Evolutionary conservation across 2,797 vertebrate genomes (phyloP), one percentile per base, ranked within the genome.

Genomic region (Chaetophractus vellerosus): DNA sequence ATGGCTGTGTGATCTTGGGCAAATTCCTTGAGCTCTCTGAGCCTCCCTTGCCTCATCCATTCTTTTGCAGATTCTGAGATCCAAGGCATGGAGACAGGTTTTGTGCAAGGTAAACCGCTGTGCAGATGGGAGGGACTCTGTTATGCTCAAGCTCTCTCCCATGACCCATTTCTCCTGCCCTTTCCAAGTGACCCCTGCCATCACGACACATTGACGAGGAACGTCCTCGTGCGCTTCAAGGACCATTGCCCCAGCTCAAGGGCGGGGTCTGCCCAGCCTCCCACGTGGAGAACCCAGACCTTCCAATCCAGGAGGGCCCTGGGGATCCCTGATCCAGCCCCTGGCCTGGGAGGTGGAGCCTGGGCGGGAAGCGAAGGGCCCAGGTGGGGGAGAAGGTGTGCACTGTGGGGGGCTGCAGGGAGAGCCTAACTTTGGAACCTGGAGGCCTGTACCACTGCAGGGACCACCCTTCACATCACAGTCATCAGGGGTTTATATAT

Each of bases 171-270:
- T 93, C 74, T 92, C 76, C 72, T 0, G 38, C 52, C 90, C 86
- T 97, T 78, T 78, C 93, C 75, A 69, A 91, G 88, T 88, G 90
- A 97, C 76, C 93, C 93, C 55, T 87, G 66, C 23, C 45, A 90
- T 97, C 97, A 97, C 66, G 74, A 94, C 95, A 95, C 96, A 95
- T 93, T 97, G 97, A 87, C 48, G 26, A 94, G 85, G 85, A 97
- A 96, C 90, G 96, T 82, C 93, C 89, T 84, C 7, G 12, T 26
- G 83, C 6, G 0, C 75, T 88, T 97, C 96, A 96, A 94, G 97
- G 96, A 72, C 97, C 92, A 95, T 97, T 96, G 93, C 95, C 74
- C 83, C 57, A 52, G 78, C 88, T 90, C 3, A 5, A 79, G 82
- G 45, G 55, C 88, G 28, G n/a, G 41, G 36, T 59, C 88, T 81